Percentiles rank a stretch among this genome's conserved stretches.
Conservation (phyloP, 2,113 vertebrate genomes). For the Laterallus jamaicensis region DNA sequence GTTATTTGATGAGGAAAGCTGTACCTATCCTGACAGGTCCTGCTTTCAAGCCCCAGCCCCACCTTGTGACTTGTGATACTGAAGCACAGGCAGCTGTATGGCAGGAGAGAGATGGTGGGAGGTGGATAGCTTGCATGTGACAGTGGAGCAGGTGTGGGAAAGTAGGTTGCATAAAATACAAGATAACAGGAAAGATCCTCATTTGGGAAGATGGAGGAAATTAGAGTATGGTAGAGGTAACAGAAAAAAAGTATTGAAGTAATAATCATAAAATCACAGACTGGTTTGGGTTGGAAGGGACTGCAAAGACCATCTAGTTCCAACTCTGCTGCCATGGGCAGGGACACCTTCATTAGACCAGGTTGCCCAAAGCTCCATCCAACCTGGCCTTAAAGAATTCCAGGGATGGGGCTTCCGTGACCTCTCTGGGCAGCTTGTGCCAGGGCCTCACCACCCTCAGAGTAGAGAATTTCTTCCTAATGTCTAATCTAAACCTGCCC, state of each 20-base stretch:
- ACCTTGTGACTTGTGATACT: neutral
- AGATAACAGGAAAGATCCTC: neutral
- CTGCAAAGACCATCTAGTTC: no score
- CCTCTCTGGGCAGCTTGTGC: no score
- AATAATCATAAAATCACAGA: neutral
- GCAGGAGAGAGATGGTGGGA: neutral
- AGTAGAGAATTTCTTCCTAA: no score
- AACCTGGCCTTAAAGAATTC: no score
- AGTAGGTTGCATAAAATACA: neutral
- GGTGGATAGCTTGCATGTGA: neutral
- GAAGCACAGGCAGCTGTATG: accelerated
- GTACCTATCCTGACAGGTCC: neutral
- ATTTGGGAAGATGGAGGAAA: neutral
- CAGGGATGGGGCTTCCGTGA: no score
- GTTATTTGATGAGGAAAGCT: neutral
- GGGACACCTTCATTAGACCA: no score
- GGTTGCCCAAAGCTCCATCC: no score
- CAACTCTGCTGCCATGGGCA: no score
- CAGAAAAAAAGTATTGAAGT: neutral
- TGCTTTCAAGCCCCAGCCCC: neutral
- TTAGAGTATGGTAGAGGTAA: neutral
- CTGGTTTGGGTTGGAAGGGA: no score
- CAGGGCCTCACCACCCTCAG: no score
- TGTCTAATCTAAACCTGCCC: no score
- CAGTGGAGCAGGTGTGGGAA: neutral